These are phyloP conservation scores for Crax fasciolata DNA, from an alignment of 2,797 vertebrate genomes.

Conservation along the genomic window DNA sequence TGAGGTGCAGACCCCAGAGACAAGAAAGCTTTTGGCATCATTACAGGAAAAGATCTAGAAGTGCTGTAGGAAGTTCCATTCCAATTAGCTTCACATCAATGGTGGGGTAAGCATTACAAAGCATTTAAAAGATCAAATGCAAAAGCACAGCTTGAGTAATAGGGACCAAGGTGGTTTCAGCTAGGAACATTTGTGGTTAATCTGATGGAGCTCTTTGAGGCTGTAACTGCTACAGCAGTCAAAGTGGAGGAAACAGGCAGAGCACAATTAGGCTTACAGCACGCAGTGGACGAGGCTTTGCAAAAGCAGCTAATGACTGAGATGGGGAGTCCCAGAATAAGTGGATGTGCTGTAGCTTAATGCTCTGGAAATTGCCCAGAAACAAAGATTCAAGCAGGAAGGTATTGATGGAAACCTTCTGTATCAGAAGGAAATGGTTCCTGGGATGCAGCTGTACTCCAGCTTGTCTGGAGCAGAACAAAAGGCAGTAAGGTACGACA, in stretches of 20 bases:
- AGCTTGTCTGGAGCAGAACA: constrained; percentile 35
- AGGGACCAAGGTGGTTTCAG: constrained; percentile 32
- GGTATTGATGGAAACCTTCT: constrained; percentile 26
- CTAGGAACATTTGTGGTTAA: constrained; percentile 57
- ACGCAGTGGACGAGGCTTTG: constrained; percentile 51
- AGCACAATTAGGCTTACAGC: constrained; percentile 64
- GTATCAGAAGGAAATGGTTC: constrained; percentile 5
- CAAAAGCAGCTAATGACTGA: constrained; percentile 66
- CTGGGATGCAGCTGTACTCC: not conserved
- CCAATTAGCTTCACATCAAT: constrained; percentile 43
- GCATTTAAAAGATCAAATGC: constrained; percentile 59
- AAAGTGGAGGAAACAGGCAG: constrained; percentile 48
- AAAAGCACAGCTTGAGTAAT: constrained; percentile 65
- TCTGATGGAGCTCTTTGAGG: constrained; percentile 63
- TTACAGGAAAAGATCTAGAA: constrained; percentile 24
- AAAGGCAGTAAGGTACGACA: not conserved
- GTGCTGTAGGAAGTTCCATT: constrained; percentile 49
- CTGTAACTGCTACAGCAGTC: constrained; percentile 47
- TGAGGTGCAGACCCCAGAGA: constrained; percentile 16
- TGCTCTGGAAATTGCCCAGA: constrained; percentile 64
- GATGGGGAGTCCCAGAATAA: constrained; percentile 62
- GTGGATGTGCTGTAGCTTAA: constrained; percentile 50
- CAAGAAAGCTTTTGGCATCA: not conserved
- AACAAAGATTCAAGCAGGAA: constrained; percentile 57
- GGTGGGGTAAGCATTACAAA: constrained; percentile 52